Base-by-base conservation (phyloP, 2,888 invertebrate species). In the Hetaerina titia region DNA sequence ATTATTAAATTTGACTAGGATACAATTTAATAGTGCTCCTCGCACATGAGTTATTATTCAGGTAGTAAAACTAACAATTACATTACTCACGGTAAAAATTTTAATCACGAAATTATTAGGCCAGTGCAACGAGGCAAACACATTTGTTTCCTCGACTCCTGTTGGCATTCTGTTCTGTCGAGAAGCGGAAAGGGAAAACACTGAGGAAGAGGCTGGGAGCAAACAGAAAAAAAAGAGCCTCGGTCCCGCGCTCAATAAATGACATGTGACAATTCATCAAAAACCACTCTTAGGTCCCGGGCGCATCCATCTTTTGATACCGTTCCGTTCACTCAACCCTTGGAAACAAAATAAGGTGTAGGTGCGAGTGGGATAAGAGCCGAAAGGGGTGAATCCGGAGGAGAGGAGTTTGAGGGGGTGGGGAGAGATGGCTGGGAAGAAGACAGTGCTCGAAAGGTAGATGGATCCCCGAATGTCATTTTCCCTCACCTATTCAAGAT, bases 201-300 rank as follows among this genome's bases (percentile, higher is more conserved):
- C 45, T 45, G 31, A 6, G 31, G 81, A 81, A 81, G 81, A 31
- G 81, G 22, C 22, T 69, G 25, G 69, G n/a, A 15, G 81, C 13
- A 81, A 31, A 69, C 13, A 56, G 19, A 60, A 45, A 25, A 90
- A 63, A 63, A 63, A 69, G 22, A 69, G 69, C 56, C 64, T 45
- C 64, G 22, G 56, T 92, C 56, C 31, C 63, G 56, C 19, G 19
- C 45, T 69, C 69, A 69, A 45, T 64, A 56, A 92, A 69, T 22
- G 92, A 64, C 92, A 92, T 56, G 69, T 56, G 92, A 56, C 92
- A 69, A 92, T 92, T 92, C 92, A 92, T 92, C 92, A 64, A 64
- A 92, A 92, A 92, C 63, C 64, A 64, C 92, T 92, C 64, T 56
- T 56, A 25, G 19, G 56, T 69, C 56, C 90, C 63, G 22, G n/a